Evolutionary conservation across 2,888 invertebrate genomes (phyloP).

Genomic region (Lithophane ornitopus): DNA sequence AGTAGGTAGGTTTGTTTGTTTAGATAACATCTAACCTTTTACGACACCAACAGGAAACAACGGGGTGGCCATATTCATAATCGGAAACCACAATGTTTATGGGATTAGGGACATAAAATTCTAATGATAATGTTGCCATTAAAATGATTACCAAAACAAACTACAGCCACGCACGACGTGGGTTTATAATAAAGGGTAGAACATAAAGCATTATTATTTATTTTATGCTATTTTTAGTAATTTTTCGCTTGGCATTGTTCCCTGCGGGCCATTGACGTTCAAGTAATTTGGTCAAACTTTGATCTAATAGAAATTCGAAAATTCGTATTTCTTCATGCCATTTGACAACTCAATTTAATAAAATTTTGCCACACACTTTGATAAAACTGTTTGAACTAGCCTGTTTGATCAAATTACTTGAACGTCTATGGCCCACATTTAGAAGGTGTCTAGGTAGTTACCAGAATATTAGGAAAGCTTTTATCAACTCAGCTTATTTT

Average conservation of each 20-base stretch:
- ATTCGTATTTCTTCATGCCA: too few relatives aligned
- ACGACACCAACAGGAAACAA: slow-evolving; percentile 57
- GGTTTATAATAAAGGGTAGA: not conserved
- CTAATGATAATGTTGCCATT: slow-evolving; percentile 59
- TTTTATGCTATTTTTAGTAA: not conserved
- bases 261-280: too few relatives aligned
- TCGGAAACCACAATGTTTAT: slow-evolving; percentile 62
- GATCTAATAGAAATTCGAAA: too few relatives aligned
- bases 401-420: too few relatives aligned
- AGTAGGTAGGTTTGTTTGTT: not conserved
- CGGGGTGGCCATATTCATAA: slow-evolving; percentile 65
- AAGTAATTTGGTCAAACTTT: too few relatives aligned
- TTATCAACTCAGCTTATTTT: not conserved
- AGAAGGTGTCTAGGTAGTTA: not conserved
- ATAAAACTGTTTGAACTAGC: too few relatives aligned
- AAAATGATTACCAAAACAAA: slow-evolving; percentile 55
- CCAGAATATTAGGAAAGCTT: not conserved
- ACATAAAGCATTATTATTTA: slow-evolving; percentile 23
- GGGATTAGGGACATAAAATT: slow-evolving; percentile 47
- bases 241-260: slow-evolving; percentile 8
- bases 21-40: slow-evolving; percentile 44
- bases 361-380: too few relatives aligned
- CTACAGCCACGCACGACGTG: slow-evolving; percentile 24
- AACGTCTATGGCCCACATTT: not conserved
- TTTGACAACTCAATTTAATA: too few relatives aligned